Evolutionary conservation across 2,113 vertebrate genomes (phyloP), one percentile per base, ranked within the genome.

Genomic region (Amphiprion ocellaris): DNA sequence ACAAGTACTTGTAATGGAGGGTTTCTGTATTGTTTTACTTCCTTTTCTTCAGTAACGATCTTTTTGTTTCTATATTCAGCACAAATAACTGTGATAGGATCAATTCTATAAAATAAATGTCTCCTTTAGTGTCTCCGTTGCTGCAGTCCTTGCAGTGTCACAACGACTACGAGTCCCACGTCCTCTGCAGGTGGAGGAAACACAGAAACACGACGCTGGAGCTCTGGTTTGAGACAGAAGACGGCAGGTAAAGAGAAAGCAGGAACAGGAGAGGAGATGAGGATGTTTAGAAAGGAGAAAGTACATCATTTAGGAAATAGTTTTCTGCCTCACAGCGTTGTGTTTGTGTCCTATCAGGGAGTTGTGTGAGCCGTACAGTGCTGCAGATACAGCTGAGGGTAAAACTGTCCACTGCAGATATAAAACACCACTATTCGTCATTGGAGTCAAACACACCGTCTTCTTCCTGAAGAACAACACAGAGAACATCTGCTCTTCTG

Each of bases 141-240:
- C 68, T 95, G 81, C 26, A 76, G 6, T 94, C 93, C 1, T 56
- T 95, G 47, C 47, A 71, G n/a, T 95, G 94, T 72, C 46, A 90
- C 11, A 95, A 94, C 10, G 83, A 95, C 82, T 95, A 88, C 63
- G 0, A 12, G 6, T 71, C 89, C 3, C 28, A 62, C 3, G 84
- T 90, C 23, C 21, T 65, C 64, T 95, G 94, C 60, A 47, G 3
- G 4, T 95, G 94, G 94, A 88, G 46, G 47, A 69, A 84, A 4
- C 50, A 61, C 1, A 3, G 19, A 56, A 53, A 77, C 6, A 0
- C 16, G 8, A 5, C 56, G 0, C 49, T 84, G 62, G 28, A 83
- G 69, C 70, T 92, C 2, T 88, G 87, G 77, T 55, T 84, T 46
- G 0, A 49, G 41, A 50, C 14, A 2, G 0, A 33, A 3, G 0